Percentiles rank a stretch among this genome's conserved stretches.
phyloP scores from a whole-genome alignment of 2,888 invertebrate species.

The Oegoconia quadripuncta region DNA sequence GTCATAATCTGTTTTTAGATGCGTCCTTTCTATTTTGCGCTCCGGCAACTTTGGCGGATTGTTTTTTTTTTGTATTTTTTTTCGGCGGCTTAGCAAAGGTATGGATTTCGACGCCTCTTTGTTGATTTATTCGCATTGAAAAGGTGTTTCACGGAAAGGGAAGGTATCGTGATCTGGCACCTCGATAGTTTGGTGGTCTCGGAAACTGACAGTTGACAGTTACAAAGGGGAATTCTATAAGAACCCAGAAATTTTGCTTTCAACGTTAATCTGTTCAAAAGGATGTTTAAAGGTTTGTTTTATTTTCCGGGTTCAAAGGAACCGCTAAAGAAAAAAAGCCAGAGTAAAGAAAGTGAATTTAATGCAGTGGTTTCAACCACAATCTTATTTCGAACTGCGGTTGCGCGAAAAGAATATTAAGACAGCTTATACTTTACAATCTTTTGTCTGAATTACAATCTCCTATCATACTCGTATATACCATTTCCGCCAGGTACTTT shows the following conservation, averaged over 20 bases:
- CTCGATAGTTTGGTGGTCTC: constrained; percentile 60
- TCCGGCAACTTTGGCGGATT: constrained; percentile 59
- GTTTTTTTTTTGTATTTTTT: constrained; percentile 62
- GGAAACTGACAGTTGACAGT: constrained; percentile 59
- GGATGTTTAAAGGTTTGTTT: constrained; percentile 26
- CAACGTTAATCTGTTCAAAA: constrained; percentile 30
- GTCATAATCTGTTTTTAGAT: constrained; percentile 76
- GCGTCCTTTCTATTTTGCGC: constrained; percentile 67
- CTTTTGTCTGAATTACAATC: too few species aligned
- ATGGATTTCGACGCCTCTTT: constrained; percentile 75
- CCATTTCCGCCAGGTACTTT: too few species aligned
- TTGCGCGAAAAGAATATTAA: too few species aligned
- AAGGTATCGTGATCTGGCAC: constrained; percentile 58
- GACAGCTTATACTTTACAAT: too few species aligned
- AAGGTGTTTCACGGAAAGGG: constrained; percentile 63
- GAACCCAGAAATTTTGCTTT: constrained; percentile 56
- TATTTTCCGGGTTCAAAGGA: constrained; percentile 29
- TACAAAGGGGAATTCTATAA: constrained; percentile 37
- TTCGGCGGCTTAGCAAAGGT: constrained; percentile 52
- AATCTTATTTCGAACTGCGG: constrained; percentile 8
- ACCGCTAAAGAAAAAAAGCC: constrained; percentile 26
- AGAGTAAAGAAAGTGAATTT: constrained; percentile 29
- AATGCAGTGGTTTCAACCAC: constrained; percentile 8
- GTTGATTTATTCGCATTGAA: constrained; percentile 64
- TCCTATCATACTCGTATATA: too few species aligned